Percentiles rank a stretch among this genome's conserved stretches.
Evolutionary conservation across 2,113 vertebrate species (phyloP).

Genomic region (Labeo rohita): DNA sequence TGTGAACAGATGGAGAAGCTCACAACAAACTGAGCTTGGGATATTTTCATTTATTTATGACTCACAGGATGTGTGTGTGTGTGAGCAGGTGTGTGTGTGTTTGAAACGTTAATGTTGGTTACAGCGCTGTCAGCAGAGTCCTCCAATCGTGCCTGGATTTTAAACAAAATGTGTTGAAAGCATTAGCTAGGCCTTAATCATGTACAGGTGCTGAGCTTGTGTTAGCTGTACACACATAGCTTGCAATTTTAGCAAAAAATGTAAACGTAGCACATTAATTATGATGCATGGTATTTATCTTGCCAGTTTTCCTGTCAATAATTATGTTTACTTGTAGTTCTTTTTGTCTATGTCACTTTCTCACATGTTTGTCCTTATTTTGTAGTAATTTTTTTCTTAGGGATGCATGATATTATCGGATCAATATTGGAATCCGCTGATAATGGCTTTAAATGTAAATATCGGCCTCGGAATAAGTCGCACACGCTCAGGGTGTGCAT

Average conservation of each 20-base stretch:
- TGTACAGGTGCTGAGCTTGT: neutral
- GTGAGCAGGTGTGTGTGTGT: slow-evolving; percentile 2
- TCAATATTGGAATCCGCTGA: no score
- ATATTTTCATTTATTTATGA: slow-evolving; percentile 15
- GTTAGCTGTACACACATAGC: neutral
- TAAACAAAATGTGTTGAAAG: slow-evolving; percentile 13
- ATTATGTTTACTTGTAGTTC: no score
- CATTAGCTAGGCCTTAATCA: neutral
- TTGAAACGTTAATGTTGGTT: slow-evolving; percentile 18
- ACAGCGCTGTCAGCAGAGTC: slow-evolving; percentile 15
- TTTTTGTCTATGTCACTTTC: no score
- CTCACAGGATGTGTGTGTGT: neutral
- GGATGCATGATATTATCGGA: no score
- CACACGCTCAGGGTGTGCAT: no score
- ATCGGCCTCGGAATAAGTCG: no score
- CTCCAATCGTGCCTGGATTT: neutral
- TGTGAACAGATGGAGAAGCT: neutral
- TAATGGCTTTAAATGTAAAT: no score
- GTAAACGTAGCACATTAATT: neutral
- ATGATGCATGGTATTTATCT: neutral
- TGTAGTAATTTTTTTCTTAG: no score
- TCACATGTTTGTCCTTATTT: no score
- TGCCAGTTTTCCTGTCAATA: neutral
- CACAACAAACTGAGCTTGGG: slow-evolving; percentile 8
- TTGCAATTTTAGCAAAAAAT: neutral